Base-by-base conservation (phyloP, 1,140 invertebrate species). In the Bradysia coprophila region DNA sequence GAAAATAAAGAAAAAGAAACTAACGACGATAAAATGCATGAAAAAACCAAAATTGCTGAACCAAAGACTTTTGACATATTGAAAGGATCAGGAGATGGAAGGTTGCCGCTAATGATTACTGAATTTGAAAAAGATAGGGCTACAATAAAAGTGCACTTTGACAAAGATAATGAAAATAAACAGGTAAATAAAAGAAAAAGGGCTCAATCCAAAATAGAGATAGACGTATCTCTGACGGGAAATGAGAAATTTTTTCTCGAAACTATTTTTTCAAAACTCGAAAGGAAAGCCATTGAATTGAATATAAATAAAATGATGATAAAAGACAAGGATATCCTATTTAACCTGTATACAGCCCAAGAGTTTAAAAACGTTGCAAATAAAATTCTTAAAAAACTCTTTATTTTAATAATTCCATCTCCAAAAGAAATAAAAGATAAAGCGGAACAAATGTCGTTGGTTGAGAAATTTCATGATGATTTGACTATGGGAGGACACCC, bases 401-500 rank as follows among this genome's bases (percentile, higher is more conserved):
- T 9, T 9, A 31, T 31, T 9, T 9, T 31, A 31, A 31, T 31
- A 31, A n/a, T 31, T n/a, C 8, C 28, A 31, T n/a, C 28, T 31
- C 28, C 8, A 31, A 31, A 8, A 8, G n/a, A 9, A 31, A 31
- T 31, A 31, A 31, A n/a, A 9, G n/a, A 8, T 9, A 31, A 9
- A 9, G 28, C 8, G n/a, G 28, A 31, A 44, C 48, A 20, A 34
- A 31, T 9, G n/a, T 9, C 8, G n/a, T 31, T 9, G n/a, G n/a
- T 31, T 31, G n/a, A 31, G n/a, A 9, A 21, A 22, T 43, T 38
- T 15, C 42, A 41, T 31, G 40, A 51, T 23, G 19, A 8, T 1
- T 44, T 43, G 9, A 10, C 42, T 10, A 24, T 33, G 6, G 49
- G 49, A 21, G 45, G 50, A 6, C 50, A 54, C 41, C 37, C 40